phyloP scores from a whole-genome alignment of 1,140 invertebrate species.

The Trissolcus basalis region DNA sequence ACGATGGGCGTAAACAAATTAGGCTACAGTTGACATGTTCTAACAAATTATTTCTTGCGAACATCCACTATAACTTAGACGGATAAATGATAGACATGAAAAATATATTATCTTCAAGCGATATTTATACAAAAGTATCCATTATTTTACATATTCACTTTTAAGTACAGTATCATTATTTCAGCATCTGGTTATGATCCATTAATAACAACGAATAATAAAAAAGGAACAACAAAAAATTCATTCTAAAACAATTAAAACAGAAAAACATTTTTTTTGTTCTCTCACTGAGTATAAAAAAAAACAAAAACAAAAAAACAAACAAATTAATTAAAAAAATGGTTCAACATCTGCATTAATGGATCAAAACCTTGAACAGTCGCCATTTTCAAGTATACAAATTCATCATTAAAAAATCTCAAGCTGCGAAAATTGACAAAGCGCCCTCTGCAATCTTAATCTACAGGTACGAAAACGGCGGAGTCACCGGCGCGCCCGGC shows the following conservation, averaged over 20 bases:
- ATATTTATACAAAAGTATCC: not conserved
- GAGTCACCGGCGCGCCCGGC: conserved; percentile 63
- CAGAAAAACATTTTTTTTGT: too few relatives aligned
- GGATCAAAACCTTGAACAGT: too few relatives aligned
- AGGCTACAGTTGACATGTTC: not conserved
- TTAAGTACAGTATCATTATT: conserved; percentile 28
- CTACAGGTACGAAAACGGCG: conserved; percentile 60
- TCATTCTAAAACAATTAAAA: too few relatives aligned
- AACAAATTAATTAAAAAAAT: too few relatives aligned
- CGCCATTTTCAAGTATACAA: not conserved
- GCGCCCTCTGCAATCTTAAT: conserved; percentile 5
- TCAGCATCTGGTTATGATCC: conserved; percentile 7
- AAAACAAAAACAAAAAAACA: too few relatives aligned
- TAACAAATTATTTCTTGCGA: too few relatives aligned
- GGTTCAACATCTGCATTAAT: not conserved
- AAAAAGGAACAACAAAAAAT: too few relatives aligned
- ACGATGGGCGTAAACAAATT: conserved; percentile 26
- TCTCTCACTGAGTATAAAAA: too few relatives aligned
- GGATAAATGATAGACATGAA: not conserved
- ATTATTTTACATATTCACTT: not conserved
- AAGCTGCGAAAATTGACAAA: not conserved
- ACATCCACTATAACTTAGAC: too few relatives aligned
- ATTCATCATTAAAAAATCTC: too few relatives aligned
- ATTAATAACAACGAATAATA: conserved; percentile 1
- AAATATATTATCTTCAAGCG: conserved; percentile 6